phyloP scores from a whole-genome alignment of 2,888 invertebrate species.

The Dicranocentrus wangi region DNA sequence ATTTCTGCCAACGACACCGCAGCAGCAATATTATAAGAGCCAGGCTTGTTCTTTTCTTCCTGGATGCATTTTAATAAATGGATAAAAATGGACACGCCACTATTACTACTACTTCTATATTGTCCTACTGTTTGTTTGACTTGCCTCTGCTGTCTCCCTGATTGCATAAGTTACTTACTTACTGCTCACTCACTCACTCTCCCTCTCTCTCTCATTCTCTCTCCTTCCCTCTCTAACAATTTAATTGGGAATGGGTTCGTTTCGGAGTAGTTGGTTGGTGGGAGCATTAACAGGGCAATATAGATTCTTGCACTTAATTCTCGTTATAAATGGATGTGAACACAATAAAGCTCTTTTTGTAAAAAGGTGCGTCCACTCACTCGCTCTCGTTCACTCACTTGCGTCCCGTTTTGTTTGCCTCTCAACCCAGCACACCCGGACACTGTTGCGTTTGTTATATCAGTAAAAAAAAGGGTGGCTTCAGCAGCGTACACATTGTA shows the following conservation, averaged over 20 bases:
- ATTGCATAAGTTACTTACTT: not conserved
- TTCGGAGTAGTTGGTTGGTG: not conserved
- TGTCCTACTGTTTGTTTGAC: conserved; percentile 23
- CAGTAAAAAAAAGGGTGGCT: conserved; percentile 20
- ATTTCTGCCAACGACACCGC: too few relatives aligned
- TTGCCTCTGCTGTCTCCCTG: not conserved
- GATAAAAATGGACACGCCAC: conserved; percentile 32
- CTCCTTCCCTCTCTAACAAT: conserved; percentile 33
- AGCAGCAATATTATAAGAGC: too few relatives aligned
- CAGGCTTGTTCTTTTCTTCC: not conserved
- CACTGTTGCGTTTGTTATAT: conserved; percentile 30
- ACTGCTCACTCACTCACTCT: conserved; percentile 15
- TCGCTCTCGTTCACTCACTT: too few relatives aligned
- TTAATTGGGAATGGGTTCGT: conserved; percentile 46
- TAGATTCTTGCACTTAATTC: conserved; percentile 32
- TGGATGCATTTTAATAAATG: conserved; percentile 40
- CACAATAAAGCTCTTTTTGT: conserved; percentile 48
- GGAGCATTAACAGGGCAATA: conserved; percentile 1
- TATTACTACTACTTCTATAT: not conserved
- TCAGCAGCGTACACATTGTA: not conserved
- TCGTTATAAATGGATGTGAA: conserved; percentile 52
- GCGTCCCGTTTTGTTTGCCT: conserved; percentile 21
- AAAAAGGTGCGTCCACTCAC: conserved; percentile 51
- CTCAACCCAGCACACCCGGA: conserved; percentile 6
- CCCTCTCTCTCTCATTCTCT: not conserved